Evolutionary conservation across 2,113 vertebrate species (phyloP), one percentile per base, ranked within the genome.

Genomic region (Thamnaconus septentrionalis): DNA sequence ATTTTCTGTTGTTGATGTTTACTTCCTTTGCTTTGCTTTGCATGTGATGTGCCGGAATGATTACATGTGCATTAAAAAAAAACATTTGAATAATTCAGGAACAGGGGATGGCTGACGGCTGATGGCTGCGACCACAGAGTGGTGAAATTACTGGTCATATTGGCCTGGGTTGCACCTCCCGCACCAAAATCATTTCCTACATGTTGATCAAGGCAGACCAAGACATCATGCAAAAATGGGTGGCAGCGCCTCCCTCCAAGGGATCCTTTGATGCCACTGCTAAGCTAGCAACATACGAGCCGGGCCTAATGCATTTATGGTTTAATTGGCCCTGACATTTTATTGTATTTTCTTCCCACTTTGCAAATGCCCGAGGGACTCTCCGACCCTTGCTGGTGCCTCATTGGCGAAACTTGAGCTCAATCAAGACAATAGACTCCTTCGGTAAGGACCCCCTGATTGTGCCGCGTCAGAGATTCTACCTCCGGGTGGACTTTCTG

Each of bases 361-460:
- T 81, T 85, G 74, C 75, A 41, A 55, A 78, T 53, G 31, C 81
- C 46, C 70, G 5, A 3, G 80, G 76, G 86, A 12, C 85, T 71
- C 61, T 69, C 64, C 8, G 71, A 68, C 69, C 71, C 61, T 4
- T 31, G 61, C 63, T 70, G 76, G 73, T 88, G 88, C 87, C 84
- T 87, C 79, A 84, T 66, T 74, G 69, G 85, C 59, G 90, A 91
- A 92, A 92, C 85, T 63, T 87, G 89, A 92, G 85, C 85, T 83
- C 80, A 82, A 83, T 87, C 81, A 88, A 79, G 79, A 74, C 57
- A 4, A 83, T 71, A 70, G 76, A 79, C 56, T 76, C 18, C 68
- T 80, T 61, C 75, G 79, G 56, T 86, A 76, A 81, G 80, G 74
- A 85, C 63, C 79, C 55, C 1, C 46, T 85, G 84, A 90, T 90